phyloP scores from a whole-genome alignment of 2,113 vertebrate species.

The Dipodomys ordii region DNA sequence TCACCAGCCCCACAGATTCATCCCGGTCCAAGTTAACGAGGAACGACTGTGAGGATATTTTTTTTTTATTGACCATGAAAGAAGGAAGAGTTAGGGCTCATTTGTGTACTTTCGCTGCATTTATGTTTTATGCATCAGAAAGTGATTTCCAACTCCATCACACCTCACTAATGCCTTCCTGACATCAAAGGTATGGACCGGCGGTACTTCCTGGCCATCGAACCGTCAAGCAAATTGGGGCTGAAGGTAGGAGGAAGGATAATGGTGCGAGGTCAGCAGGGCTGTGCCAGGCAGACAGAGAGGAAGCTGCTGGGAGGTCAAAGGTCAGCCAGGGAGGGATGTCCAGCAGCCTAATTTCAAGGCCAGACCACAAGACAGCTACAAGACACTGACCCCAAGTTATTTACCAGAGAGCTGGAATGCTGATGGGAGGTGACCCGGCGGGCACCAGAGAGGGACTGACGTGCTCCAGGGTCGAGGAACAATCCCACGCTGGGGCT shows the following conservation, averaged over 20 bases:
- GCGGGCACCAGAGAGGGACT: accelerated
- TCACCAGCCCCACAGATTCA: constrained; percentile 73
- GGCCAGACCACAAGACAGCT: background rate
- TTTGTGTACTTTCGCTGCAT: constrained; percentile 81
- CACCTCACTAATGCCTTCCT: constrained; percentile 79
- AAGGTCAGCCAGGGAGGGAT: background rate
- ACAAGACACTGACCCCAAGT: background rate
- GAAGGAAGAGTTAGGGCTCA: constrained; percentile 83
- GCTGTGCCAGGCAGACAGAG: accelerated
- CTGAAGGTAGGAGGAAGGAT: background rate
- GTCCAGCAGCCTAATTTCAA: background rate
- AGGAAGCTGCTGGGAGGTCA: background rate
- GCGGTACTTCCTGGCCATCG: constrained; percentile 75
- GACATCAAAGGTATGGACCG: constrained; percentile 63
- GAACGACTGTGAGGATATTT: constrained; percentile 75
- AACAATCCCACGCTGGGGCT: no score
- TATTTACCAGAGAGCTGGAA: background rate
- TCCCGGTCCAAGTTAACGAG: constrained; percentile 83
- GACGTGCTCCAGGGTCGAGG: no score
- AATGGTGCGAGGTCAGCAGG: background rate
- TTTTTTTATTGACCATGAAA: constrained; percentile 69
- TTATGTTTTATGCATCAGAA: constrained; percentile 83
- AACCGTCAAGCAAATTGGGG: background rate
- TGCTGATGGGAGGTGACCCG: accelerated
- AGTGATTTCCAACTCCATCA: constrained; percentile 78